Evolutionary conservation across 2,113 vertebrate genomes (phyloP), one percentile per base, ranked within the genome.

Genomic region (Asarcornis scutulata): DNA sequence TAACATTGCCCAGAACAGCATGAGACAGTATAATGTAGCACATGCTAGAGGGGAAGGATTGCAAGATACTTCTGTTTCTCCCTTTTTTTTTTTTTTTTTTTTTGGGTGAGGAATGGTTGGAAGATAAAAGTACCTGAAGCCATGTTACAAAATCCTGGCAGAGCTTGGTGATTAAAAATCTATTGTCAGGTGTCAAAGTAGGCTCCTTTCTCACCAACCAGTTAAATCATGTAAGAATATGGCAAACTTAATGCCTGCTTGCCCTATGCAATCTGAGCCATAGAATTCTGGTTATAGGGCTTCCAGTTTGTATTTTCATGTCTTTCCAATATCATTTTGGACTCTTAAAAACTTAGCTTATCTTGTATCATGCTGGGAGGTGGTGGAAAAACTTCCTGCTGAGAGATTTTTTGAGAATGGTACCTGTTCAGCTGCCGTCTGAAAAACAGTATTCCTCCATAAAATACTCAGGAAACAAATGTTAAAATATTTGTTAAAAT

Each of bases 341-440:
- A 26, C 86, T 86, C 8, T n/a, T 40, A n/a, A 63, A 80, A 59
- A 71, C 53, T 80, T 85, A 89, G 7, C 6, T 88, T 7, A 74
- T 59, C 36, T 10, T 89, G 12, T 71, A 77, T 9, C 38, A 21
- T 63, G 6, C 25, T 77, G 40, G 23, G 27, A 93, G 85, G n/a
- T 22, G 6, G 15, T 52, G 36, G 71, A 77, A 62, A 62, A 56
- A 16, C 11, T 11, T 8, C 0, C 6, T 34, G 23, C 22, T 0
- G 0, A 40, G 50, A 36, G 12, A 14, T 27, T 55, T 63, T 84
- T 74, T 53, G 77, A 2, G 8, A 4, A 3, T 32, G 6, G 31
- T 73, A 46, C 11, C 11, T 22, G 4, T 83, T 31, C 2, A 86
- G 20, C 2, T 40, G 20, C 3, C 40, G 1, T 44, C 4, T 75